phyloP scores from a whole-genome alignment of 2,888 invertebrate species.

The Drosophila testacea region DNA sequence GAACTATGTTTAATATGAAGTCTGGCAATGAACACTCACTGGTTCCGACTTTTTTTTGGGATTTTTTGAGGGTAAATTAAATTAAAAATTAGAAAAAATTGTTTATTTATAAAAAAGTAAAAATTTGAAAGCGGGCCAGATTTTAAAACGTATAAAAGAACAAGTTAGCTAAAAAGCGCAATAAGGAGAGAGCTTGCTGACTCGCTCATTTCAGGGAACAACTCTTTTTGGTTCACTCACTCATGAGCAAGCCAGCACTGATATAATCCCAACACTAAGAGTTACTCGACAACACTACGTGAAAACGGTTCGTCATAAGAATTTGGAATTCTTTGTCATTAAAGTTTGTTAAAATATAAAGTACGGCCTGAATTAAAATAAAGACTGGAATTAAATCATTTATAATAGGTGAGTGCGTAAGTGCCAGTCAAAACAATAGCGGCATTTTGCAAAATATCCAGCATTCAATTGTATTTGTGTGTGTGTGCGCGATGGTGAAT shows the following conservation, averaged over 20 bases:
- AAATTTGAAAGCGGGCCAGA: no score
- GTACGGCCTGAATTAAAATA: constrained; percentile 41
- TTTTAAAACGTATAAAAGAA: no score
- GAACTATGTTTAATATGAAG: no score
- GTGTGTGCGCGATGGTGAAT: constrained; percentile 51
- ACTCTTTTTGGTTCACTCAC: no score
- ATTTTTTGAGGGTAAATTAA: no score
- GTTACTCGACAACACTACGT: constrained; percentile 56
- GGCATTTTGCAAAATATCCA: constrained; percentile 11
- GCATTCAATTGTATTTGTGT: constrained; percentile 29
- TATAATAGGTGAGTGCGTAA: constrained; percentile 57
- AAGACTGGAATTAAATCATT: constrained; percentile 12
- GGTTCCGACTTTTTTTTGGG: no score
- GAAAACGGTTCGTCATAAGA: constrained; percentile 66
- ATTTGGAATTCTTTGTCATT: constrained; percentile 59
- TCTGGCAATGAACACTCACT: no score
- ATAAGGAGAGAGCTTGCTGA: no score
- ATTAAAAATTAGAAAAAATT: no score
- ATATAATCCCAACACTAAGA: constrained; percentile 37
- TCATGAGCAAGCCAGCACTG: constrained; percentile 1
- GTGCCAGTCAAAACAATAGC: constrained; percentile 13
- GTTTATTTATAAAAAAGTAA: no score
- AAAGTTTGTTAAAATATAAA: constrained; percentile 36
- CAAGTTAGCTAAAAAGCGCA: no score
- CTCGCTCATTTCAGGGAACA: no score